Percentiles rank a stretch among this genome's conserved stretches.
Conservation (phyloP, 2,113 vertebrate genomes). For the Epinephelus moara region DNA sequence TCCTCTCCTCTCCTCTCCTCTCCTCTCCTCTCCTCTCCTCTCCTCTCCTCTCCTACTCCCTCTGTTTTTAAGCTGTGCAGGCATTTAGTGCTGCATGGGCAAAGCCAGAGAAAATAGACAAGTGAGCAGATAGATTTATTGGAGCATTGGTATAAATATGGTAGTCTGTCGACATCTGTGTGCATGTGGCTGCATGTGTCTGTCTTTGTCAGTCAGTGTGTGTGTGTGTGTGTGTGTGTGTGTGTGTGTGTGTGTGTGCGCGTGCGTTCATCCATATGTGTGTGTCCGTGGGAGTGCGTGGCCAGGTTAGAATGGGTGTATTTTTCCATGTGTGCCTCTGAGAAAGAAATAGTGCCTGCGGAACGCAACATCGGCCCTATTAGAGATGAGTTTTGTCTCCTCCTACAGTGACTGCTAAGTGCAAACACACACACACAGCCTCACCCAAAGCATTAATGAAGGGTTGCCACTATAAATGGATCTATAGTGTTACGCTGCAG, state of each 20-base stretch:
- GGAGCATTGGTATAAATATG: constrained; percentile 75
- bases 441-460: constrained; percentile 67
- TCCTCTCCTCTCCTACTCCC: neutral
- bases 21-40: neutral
- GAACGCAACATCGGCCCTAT: constrained; percentile 63
- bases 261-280: constrained; percentile 4
- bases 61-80: constrained; percentile 43
- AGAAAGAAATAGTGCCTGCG: constrained; percentile 61
- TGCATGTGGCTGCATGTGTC: constrained; percentile 72
- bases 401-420: constrained; percentile 66
- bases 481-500: constrained; percentile 49
- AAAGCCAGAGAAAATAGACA: constrained; percentile 77
- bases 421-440: constrained; percentile 18
- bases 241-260: constrained; percentile 8
- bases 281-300: constrained; percentile 27
- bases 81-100: constrained; percentile 40
- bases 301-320: constrained; percentile 55
- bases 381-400: constrained; percentile 66
- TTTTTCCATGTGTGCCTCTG: constrained; percentile 70
- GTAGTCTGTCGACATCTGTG: constrained; percentile 72
- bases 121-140: constrained; percentile 77
- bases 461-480: constrained; percentile 69
- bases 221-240: constrained; percentile 9
- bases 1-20: neutral
- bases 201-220: constrained; percentile 58